Conservation (phyloP, 30 jellyfish, hydroid and myxozoan genomes). For the Catostylus mosaicus region DNA sequence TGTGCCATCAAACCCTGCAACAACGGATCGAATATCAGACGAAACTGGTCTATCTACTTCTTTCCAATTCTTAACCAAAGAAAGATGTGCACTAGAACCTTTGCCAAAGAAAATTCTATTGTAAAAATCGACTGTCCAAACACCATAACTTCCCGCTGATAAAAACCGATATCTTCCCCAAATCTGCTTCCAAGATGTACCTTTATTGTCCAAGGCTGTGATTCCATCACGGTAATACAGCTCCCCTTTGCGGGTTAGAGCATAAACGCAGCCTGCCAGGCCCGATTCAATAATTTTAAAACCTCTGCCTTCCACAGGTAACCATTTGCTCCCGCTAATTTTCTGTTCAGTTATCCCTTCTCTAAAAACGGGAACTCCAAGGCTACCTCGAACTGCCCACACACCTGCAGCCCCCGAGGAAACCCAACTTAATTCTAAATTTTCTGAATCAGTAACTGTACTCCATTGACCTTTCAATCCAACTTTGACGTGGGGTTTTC, state of each 20-base stretch:
- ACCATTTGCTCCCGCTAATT: conserved; percentile 79
- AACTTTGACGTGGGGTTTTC: conserved; percentile 66
- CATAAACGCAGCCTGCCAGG: conserved; percentile 50
- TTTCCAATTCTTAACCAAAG: conserved; percentile 43
- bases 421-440: conserved; percentile 51
- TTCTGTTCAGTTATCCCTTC: conserved; percentile 62
- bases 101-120: conserved; percentile 62
- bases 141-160: conserved; percentile 90
- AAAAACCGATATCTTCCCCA: conserved; percentile 51
- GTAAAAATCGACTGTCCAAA: conserved; percentile 66
- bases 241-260: conserved; percentile 42
- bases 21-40: conserved; percentile 36
- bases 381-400: conserved; percentile 75
- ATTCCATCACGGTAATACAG: conserved; percentile 67
- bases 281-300: conserved; percentile 69
- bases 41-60: conserved; percentile 39
- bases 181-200: conserved; percentile 62
- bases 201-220: conserved; percentile 14
- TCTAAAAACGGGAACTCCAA: conserved; percentile 63
- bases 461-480: conserved; percentile 60
- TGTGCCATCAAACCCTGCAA: conserved; percentile 93
- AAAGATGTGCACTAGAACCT: conserved; percentile 34
- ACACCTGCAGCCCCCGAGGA: conserved; percentile 96
- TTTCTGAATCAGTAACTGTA: conserved; percentile 32
- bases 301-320: conserved; percentile 48